Percentiles rank a stretch among this genome's conserved stretches.
These are phyloP conservation scores for Taurulus bubalis DNA, from an alignment of 2,113 vertebrate species.

Conservation along the genomic window DNA sequence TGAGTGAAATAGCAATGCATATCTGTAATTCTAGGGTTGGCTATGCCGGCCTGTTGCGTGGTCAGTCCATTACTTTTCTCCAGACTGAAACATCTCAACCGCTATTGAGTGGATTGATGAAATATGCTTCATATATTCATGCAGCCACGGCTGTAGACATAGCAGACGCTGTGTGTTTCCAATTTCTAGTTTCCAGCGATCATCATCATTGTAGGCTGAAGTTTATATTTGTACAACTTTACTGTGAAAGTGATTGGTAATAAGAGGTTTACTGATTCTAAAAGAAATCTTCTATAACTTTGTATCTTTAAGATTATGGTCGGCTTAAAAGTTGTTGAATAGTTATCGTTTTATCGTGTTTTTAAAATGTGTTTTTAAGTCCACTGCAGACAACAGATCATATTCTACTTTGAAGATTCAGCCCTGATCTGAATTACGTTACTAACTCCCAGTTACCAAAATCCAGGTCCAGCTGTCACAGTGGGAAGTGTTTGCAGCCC, in stretches of 20 bases:
- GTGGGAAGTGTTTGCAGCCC: slow-evolving; percentile 15
- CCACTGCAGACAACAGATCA: neutral
- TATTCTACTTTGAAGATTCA: neutral
- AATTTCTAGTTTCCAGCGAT: no score
- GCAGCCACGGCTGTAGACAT: no score
- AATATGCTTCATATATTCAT: neutral
- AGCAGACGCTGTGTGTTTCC: no score
- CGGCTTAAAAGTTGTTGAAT: neutral
- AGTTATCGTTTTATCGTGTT: neutral
- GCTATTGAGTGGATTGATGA: neutral
- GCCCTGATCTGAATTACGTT: neutral
- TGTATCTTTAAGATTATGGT: no score
- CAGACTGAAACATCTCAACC: neutral
- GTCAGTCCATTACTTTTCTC: neutral
- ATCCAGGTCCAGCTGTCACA: neutral
- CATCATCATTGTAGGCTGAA: no score
- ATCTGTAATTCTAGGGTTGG: no score
- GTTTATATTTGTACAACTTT: no score
- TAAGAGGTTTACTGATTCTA: no score
- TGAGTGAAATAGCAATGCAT: no score
- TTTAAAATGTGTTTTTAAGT: neutral
- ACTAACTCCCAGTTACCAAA: neutral
- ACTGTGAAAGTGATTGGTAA: no score
- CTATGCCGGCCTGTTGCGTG: no score
- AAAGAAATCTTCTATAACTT: no score